These are phyloP conservation scores for Macaca nemestrina DNA, from an alignment of 2,113 vertebrate genomes.

Conservation along the genomic window DNA sequence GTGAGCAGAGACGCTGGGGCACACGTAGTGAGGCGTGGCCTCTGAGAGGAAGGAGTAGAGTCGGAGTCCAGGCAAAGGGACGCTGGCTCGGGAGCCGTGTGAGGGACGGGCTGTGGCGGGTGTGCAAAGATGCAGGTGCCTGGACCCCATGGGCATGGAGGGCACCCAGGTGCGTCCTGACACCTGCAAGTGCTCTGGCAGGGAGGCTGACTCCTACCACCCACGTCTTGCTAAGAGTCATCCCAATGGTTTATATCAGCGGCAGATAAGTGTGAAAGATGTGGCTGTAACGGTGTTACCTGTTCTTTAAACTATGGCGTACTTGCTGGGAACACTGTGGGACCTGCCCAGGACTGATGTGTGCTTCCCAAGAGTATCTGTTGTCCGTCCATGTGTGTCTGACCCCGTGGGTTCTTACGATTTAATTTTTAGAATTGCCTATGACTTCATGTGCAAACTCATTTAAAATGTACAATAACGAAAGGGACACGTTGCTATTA, in stretches of 20 bases:
- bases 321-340: fast-evolving
- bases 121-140: too few species aligned
- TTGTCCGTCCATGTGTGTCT: fast-evolving
- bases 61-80: too few species aligned
- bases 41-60: too few species aligned
- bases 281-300: fast-evolving
- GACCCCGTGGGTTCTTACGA: fast-evolving
- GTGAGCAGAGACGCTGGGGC: fast-evolving
- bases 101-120: too few species aligned
- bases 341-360: background rate
- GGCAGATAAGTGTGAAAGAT: fast-evolving
- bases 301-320: fast-evolving
- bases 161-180: background rate
- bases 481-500: fast-evolving
- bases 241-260: too few species aligned
- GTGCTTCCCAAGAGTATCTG: too few species aligned
- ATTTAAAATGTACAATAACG: background rate
- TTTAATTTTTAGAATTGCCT: background rate
- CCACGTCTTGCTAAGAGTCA: background rate
- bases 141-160: too few species aligned
- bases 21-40: too few species aligned
- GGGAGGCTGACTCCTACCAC: too few species aligned
- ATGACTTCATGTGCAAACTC: fast-evolving
- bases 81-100: too few species aligned
- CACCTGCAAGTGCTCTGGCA: fast-evolving